These are phyloP conservation scores for Megalurothrips usitatus DNA, from an alignment of 2,888 invertebrate genomes.

Conservation along the genomic window DNA sequence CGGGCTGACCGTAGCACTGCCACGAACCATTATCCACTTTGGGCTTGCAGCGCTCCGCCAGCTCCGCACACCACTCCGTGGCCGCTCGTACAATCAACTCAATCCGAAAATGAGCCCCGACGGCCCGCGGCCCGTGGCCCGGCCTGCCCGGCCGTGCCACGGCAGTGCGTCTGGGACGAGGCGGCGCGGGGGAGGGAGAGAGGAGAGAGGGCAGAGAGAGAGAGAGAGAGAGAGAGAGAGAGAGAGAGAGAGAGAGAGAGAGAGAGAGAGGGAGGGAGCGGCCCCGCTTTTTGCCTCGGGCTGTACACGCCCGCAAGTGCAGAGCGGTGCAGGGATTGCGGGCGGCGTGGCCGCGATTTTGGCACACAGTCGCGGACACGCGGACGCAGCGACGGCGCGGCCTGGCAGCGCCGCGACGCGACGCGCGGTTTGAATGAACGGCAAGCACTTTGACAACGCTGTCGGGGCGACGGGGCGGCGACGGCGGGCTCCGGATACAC, in stretches of 20 bases:
- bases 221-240: not conserved
- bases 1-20: no score
- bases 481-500: no score
- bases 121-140: no score
- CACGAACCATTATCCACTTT: conserved; percentile 7
- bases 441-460: no score
- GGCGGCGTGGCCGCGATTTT: no score
- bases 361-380: no score
- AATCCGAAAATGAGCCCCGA: conserved; percentile 14
- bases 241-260: not conserved
- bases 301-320: no score
- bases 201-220: not conserved
- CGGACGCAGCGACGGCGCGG: not conserved
- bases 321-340: no score
- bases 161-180: not conserved
- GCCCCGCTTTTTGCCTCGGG: no score
- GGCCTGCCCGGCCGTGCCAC: no score
- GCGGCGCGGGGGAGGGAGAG: not conserved
- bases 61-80: not conserved
- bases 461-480: no score
- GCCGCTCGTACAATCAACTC: not conserved
- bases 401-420: not conserved
- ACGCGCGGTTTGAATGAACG: not conserved
- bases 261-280: not conserved
- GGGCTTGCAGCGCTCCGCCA: not conserved